Evolutionary conservation across 2,113 vertebrate genomes (phyloP).

Genomic region (Petromus typicus): DNA sequence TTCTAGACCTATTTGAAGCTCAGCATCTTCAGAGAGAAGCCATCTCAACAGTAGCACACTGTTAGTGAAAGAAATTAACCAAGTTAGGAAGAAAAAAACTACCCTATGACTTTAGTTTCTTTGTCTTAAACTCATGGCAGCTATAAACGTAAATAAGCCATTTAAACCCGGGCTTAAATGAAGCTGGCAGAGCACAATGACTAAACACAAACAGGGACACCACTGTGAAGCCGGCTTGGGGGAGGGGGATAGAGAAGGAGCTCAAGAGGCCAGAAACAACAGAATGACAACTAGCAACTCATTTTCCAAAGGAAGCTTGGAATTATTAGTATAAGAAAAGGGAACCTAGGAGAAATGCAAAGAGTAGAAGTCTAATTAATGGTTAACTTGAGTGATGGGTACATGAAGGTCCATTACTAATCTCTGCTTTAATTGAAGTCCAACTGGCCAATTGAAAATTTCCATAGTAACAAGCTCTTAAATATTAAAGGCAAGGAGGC

Average conservation of each 20-base stretch:
- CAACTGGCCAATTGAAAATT: background rate
- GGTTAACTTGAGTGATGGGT: background rate
- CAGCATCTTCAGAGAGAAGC: background rate
- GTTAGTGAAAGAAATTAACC: background rate
- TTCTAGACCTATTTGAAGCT: background rate
- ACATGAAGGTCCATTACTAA: background rate
- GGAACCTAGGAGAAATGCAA: background rate
- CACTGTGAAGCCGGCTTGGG: background rate
- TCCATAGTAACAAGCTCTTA: background rate
- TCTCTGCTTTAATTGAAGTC: background rate
- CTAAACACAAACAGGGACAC: background rate
- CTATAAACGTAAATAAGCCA: constrained; percentile 16
- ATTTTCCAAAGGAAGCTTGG: background rate
- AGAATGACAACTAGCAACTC: background rate
- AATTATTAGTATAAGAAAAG: background rate
- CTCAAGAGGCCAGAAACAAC: background rate
- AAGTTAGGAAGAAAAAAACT: constrained; percentile 62
- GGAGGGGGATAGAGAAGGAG: background rate
- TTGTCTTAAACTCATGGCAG: background rate
- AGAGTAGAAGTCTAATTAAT: background rate
- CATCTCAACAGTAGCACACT: background rate
- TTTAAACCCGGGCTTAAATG: background rate
- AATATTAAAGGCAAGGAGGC: background rate
- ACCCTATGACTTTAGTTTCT: background rate
- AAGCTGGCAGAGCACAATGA: background rate